A percentile compares a stretch with the other conserved stretches of the same genome.
phyloP scores from a whole-genome alignment of 1,140 invertebrate genomes.

The Trichonephila clavata region DNA sequence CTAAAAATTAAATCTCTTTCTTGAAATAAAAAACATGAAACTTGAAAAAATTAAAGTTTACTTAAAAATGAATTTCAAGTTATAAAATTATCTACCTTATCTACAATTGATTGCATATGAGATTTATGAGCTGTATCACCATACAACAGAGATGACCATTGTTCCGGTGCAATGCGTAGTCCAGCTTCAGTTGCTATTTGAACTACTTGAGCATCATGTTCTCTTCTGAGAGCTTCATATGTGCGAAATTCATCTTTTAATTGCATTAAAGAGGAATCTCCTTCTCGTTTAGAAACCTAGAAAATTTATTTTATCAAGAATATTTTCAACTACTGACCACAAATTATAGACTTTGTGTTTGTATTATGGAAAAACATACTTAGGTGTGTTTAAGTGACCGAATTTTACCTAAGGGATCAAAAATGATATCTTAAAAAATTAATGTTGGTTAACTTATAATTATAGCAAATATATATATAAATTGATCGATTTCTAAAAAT shows the following conservation, averaged over 20 bases:
- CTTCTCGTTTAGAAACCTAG: constrained; percentile 95
- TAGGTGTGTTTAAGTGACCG: no score
- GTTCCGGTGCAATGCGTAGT: constrained; percentile 97
- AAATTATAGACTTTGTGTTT: no score
- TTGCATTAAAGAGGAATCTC: constrained; percentile 99
- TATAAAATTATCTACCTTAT: constrained; percentile 79
- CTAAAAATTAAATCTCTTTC: no score
- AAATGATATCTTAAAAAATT: no score
- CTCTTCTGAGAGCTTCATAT: constrained; percentile 94
- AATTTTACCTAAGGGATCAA: no score
- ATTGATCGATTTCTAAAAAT: no score
- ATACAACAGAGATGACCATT: constrained; percentile 98
- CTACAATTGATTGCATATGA: constrained; percentile 99
- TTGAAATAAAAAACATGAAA: no score
- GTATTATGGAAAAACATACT: no score
- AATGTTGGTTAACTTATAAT: no score
- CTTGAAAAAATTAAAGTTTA: no score
- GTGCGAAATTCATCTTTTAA: constrained; percentile 98
- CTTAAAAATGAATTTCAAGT: constrained; percentile 77
- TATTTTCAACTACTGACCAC: no score
- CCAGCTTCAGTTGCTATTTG: constrained; percentile 99
- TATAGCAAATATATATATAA: no score
- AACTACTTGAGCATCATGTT: constrained; percentile 99
- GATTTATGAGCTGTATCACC: constrained; percentile 97
- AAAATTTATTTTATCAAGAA: constrained; percentile 79